phyloP scores from a whole-genome alignment of 1,140 invertebrate genomes.

The Galleria mellonella region DNA sequence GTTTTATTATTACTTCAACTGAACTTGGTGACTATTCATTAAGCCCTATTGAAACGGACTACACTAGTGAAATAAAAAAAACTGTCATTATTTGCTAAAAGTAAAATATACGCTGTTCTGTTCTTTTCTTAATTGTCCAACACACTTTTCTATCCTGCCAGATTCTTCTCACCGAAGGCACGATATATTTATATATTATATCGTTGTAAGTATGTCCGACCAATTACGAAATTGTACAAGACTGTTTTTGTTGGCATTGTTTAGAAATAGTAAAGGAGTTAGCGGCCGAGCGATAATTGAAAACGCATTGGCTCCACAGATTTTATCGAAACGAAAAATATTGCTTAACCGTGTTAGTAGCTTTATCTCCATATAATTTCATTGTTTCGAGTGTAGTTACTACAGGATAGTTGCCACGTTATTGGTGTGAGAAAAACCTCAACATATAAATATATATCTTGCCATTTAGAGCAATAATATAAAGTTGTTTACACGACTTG shows the following conservation, averaged over 20 bases:
- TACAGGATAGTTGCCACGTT: not conserved
- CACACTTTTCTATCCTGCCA: too few relatives aligned
- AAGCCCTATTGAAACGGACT: too few relatives aligned
- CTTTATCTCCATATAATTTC: conserved; percentile 15
- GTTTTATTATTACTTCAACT: too few relatives aligned
- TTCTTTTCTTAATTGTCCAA: too few relatives aligned
- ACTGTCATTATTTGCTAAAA: too few relatives aligned
- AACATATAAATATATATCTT: not conserved
- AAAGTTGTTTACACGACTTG: not conserved
- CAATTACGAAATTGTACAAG: conserved; percentile 3
- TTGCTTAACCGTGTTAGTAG: conserved; percentile 16
- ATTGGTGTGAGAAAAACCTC: not conserved
- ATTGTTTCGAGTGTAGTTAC: conserved; percentile 7
- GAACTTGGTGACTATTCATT: too few relatives aligned
- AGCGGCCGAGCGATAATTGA: conserved; percentile 38
- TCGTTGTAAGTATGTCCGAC: not conserved
- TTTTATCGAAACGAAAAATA: conserved; percentile 24
- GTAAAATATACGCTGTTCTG: too few relatives aligned
- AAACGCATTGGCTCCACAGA: conserved; percentile 30
- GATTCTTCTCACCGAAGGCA: too few relatives aligned
- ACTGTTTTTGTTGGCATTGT: conserved; percentile 26
- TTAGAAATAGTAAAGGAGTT: conserved; percentile 32
- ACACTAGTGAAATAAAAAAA: too few relatives aligned
- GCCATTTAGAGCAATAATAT: not conserved
- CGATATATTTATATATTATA: conserved; percentile 8